phyloP scores from a whole-genome alignment of 2,888 invertebrate genomes.

The Prosopocoilus inquinatus region DNA sequence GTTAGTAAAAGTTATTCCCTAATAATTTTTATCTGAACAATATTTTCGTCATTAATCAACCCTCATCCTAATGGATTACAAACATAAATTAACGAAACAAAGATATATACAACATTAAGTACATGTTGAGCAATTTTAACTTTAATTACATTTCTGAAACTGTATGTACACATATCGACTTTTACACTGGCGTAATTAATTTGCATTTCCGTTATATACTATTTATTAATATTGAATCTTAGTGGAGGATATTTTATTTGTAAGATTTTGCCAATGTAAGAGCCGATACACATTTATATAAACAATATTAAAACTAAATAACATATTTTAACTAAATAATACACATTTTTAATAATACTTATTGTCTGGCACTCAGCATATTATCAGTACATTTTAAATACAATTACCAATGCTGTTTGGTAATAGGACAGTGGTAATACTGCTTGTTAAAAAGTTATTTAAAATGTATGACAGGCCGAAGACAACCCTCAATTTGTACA shows the following conservation, averaged over 20 bases:
- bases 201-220: background rate
- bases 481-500: slow-evolving; percentile 43
- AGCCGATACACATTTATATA: slow-evolving; percentile 2
- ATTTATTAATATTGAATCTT: no score
- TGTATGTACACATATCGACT: background rate
- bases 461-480: slow-evolving; percentile 32
- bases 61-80: slow-evolving; percentile 19
- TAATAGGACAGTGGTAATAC: slow-evolving; percentile 26
- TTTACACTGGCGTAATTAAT: no score
- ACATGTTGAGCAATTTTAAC: slow-evolving; percentile 24
- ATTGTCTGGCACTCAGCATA: slow-evolving; percentile 46
- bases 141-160: slow-evolving; percentile 7
- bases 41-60: slow-evolving; percentile 20
- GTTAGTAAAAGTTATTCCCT: slow-evolving; percentile 12
- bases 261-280: background rate
- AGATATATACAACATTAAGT: slow-evolving; percentile 23
- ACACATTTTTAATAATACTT: slow-evolving; percentile 33
- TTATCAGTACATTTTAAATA: slow-evolving; percentile 34
- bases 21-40: slow-evolving; percentile 11
- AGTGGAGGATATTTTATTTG: no score
- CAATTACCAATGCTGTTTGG: slow-evolving; percentile 16
- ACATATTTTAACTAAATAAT: slow-evolving; percentile 14
- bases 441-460: slow-evolving; percentile 15
- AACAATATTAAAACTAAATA: slow-evolving; percentile 19
- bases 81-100: slow-evolving; percentile 19